phyloP scores from a whole-genome alignment of 2,797 vertebrate genomes.

The Gallinago solitaria region DNA sequence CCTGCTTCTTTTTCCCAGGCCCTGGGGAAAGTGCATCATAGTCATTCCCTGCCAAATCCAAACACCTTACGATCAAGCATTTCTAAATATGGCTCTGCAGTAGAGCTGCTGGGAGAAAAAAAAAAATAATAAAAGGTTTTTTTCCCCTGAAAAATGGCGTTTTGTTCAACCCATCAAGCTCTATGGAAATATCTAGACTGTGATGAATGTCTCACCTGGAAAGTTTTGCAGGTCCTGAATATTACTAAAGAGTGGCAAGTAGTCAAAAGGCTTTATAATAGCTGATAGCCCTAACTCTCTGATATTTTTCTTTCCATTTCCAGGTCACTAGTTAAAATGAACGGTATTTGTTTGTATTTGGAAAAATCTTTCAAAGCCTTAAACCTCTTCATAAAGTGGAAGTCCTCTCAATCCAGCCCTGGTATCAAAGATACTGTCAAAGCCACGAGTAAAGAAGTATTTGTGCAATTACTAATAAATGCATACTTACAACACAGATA shows the following conservation, averaged over 20 bases:
- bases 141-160: background rate
- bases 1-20: conserved; percentile 57
- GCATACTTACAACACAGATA: background rate
- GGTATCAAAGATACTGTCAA: background rate
- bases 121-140: background rate
- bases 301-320: background rate
- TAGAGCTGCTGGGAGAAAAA: background rate
- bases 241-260: background rate
- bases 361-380: background rate
- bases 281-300: background rate
- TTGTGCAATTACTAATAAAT: background rate
- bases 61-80: conserved; percentile 41
- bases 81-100: conserved; percentile 62
- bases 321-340: background rate
- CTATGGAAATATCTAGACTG: background rate
- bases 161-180: background rate
- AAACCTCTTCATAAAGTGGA: background rate
- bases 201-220: background rate
- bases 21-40: conserved; percentile 42
- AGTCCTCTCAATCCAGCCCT: background rate
- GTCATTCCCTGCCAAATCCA: conserved; percentile 54
- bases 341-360: background rate
- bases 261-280: background rate
- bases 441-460: background rate
- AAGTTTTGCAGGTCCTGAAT: background rate